Percentiles rank a stretch among this genome's conserved stretches.
These are phyloP conservation scores for Oophaga sylvatica DNA, from an alignment of 2,797 vertebrate species.

Conservation along the genomic window DNA sequence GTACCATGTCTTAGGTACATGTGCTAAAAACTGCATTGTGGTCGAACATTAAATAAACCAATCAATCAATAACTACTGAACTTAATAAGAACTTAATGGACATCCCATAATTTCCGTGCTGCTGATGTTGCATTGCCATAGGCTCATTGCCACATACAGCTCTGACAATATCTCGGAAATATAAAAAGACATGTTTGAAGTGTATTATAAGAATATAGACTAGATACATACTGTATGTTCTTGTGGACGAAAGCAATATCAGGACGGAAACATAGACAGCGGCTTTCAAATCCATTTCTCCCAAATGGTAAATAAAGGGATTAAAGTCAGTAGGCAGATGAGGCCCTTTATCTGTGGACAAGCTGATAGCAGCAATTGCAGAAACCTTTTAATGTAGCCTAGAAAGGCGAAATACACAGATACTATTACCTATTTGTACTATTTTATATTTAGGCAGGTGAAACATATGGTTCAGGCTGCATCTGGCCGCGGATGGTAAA, in stretches of 20 bases:
- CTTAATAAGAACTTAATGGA: not conserved
- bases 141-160: not conserved
- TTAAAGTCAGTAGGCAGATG: constrained; percentile 29
- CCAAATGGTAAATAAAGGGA: constrained; percentile 33
- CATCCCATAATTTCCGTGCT: not conserved
- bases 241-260: constrained; percentile 11
- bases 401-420: constrained; percentile 45
- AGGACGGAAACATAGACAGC: constrained; percentile 42
- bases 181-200: not conserved
- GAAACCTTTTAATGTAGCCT: constrained; percentile 43
- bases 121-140: not conserved
- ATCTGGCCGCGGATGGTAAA: too few relatives aligned
- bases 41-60: not conserved
- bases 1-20: not conserved
- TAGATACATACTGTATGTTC: not conserved
- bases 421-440: constrained; percentile 35
- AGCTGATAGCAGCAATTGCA: constrained; percentile 53
- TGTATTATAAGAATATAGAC: not conserved
- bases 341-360: constrained; percentile 48
- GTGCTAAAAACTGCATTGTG: not conserved
- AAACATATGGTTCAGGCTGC: constrained; percentile 3
- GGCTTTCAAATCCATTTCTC: constrained; percentile 29
- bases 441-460: constrained; percentile 2
- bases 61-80: not conserved
- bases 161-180: not conserved